These are phyloP conservation scores for Sinopyrophorus schimmeli DNA, from an alignment of 2,888 invertebrate genomes.

Conservation along the genomic window DNA sequence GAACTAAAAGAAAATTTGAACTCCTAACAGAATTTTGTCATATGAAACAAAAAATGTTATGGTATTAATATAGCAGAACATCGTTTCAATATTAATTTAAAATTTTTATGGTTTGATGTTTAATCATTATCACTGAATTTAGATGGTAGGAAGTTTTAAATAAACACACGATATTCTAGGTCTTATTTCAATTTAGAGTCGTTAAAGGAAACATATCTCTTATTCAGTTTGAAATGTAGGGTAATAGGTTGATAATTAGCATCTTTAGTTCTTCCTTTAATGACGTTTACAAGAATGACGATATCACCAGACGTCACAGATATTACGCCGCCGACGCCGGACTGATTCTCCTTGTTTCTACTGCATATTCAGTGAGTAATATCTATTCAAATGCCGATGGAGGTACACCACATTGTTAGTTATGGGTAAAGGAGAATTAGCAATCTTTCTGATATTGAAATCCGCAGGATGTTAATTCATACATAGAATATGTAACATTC, in stretches of 20 bases:
- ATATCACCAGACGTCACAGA: conserved; percentile 27
- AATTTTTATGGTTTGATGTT: too few relatives aligned
- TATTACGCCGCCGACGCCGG: conserved; percentile 35
- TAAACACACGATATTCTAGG: too few relatives aligned
- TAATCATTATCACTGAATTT: too few relatives aligned
- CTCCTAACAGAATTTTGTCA: too few relatives aligned
- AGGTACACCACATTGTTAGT: conserved; percentile 19
- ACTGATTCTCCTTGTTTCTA: conserved; percentile 39
- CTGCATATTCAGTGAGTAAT: conserved; percentile 48
- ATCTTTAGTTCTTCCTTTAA: conserved; percentile 28
- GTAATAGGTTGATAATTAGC: conserved; percentile 26
- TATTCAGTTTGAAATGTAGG: conserved; percentile 22
- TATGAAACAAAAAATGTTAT: too few relatives aligned
- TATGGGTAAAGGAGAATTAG: conserved; percentile 5
- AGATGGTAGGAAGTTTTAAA: too few relatives aligned
- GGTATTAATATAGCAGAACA: too few relatives aligned
- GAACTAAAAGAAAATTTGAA: too few relatives aligned
- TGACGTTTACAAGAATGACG: conserved; percentile 31
- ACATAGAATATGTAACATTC: conserved; percentile 21
- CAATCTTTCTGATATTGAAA: background rate
- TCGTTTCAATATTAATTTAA: too few relatives aligned
- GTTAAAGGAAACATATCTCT: too few relatives aligned
- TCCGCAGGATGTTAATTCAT: conserved; percentile 8
- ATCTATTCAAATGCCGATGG: conserved; percentile 45
- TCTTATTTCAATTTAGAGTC: too few relatives aligned